These are phyloP conservation scores for Euspilapteryx auroguttella DNA, from an alignment of 2,888 invertebrate genomes.

Conservation along the genomic window DNA sequence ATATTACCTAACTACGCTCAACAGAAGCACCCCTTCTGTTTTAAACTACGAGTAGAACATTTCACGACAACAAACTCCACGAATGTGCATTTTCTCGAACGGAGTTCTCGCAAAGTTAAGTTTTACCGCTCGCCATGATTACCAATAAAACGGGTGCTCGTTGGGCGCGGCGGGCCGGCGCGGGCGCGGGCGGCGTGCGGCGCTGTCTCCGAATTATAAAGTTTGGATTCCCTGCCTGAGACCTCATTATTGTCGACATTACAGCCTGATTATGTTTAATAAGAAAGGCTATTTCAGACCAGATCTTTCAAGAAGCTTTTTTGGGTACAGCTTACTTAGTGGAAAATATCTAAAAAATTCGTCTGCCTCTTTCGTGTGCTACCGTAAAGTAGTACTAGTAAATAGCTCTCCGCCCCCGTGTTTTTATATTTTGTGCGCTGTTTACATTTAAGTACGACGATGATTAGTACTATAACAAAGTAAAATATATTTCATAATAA, in stretches of 20 bases:
- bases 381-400: no score
- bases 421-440: no score
- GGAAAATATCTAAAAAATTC: no score
- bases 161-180: conserved; percentile 26
- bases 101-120: conserved; percentile 35
- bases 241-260: conserved; percentile 41
- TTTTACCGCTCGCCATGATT: conserved; percentile 45
- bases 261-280: conserved; percentile 49
- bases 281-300: conserved; percentile 50
- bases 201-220: conserved; percentile 38
- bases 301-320: no score
- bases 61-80: conserved; percentile 41
- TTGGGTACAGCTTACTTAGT: no score
- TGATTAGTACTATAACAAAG: no score
- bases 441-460: no score
- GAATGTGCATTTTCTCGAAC: conserved; percentile 40
- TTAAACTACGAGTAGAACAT: conserved; percentile 44
- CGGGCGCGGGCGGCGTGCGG: no score
- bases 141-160: conserved; percentile 43
- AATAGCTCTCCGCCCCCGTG: no score
- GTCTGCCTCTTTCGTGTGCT: no score
- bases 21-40: conserved; percentile 36
- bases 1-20: conserved; percentile 44
- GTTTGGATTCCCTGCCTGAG: conserved; percentile 33
- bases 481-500: no score